Base-by-base conservation (phyloP, 2,888 invertebrate genomes). In the Eupithecia centaureata region DNA sequence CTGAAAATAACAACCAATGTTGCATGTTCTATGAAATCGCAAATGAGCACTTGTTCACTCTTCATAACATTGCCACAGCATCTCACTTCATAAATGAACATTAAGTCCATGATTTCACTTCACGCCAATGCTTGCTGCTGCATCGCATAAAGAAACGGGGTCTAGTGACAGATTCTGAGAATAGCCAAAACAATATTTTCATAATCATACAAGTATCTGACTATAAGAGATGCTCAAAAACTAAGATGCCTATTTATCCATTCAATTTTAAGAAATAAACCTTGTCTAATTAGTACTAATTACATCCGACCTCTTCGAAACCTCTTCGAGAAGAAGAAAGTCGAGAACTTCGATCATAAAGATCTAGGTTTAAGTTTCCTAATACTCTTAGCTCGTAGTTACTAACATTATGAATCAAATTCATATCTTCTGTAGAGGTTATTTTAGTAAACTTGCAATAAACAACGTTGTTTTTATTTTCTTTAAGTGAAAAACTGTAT, bases 161-260 rank as follows among this genome's bases (percentile, higher is more conserved):
- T 73, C 65, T 63, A 76, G 79, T 82, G 79, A 78, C 82, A 80
- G 73, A 74, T 28, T 64, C 30, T 65, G 47, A 56, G 54, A 56
- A 51, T 15, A 59, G 25, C 42, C 58, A 47, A n/a, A 60, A 52
- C 57, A 42, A 42, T 42, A 38, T 38, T 28, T 51, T 12, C 22
- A 52, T 28, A 13, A 4, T 32, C 12, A 30, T 5, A 38, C 1
- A 5, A n/a, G 1, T 10, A 18, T 18, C 18, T 42, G 47, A 12
- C 47, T 12, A 42, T 42, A 10, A 42, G 10, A 22, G 12, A 22
- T 22, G 22, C 22, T 18, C 18, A 42, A 8, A 18, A 7, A 42
- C 7, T 7, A n/a, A 18, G 15, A 38, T 38, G 18, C 42, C 42
- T 47, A 3, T 47, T 22, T 47, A 22, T 18, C 8, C 7, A 42